A percentile compares a stretch with the other conserved stretches of the same genome.
Evolutionary conservation across 2,113 vertebrate species (phyloP).

Genomic region (Chamaetylas fuelleborni): DNA sequence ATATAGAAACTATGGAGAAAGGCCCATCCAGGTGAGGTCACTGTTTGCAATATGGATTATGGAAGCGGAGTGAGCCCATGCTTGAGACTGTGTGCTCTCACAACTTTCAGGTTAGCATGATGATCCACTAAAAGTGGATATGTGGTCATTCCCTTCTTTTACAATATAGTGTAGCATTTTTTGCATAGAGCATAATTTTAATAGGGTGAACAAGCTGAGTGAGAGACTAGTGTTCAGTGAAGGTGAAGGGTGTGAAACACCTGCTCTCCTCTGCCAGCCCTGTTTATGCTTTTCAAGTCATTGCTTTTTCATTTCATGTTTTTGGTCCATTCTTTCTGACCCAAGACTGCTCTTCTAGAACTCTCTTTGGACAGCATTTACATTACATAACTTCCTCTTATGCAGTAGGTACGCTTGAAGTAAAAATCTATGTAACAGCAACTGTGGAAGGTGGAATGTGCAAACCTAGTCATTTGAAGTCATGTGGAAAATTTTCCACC

Average conservation of each 20-base stretch:
- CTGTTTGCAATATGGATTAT: background rate
- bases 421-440: rapidly evolving
- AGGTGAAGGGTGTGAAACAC: background rate
- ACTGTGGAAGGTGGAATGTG: background rate
- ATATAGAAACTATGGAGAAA: background rate
- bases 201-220: background rate
- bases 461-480: background rate
- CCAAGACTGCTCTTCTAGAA: background rate
- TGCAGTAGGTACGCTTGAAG: background rate
- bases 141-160: background rate
- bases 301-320: background rate
- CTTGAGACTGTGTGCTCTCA: background rate
- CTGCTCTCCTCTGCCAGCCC: background rate
- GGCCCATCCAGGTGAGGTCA: background rate
- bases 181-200: background rate
- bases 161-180: background rate
- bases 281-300: background rate
- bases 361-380: background rate
- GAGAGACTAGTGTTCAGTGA: background rate
- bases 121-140: background rate
- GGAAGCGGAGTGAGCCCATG: background rate
- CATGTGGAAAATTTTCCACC: background rate
- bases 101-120: background rate
- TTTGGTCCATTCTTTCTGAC: background rate
- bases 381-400: background rate